These are phyloP conservation scores for Oncorhynchus nerka DNA, from an alignment of 2,113 vertebrate genomes.

Conservation along the genomic window DNA sequence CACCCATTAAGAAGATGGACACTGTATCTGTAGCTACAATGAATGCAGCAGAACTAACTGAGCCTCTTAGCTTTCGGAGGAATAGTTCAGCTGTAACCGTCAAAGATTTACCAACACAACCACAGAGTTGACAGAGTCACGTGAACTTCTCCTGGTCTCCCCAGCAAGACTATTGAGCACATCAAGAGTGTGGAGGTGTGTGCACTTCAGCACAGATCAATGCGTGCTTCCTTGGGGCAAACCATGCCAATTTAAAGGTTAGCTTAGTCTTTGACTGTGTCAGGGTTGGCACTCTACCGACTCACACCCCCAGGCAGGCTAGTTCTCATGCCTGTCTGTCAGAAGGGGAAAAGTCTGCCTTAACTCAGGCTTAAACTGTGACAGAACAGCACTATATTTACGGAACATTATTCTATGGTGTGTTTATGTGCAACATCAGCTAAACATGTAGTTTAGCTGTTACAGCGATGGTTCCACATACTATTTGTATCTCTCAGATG, in stretches of 20 bases:
- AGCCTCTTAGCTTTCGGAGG: conserved; percentile 2
- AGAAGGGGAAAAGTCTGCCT: background rate
- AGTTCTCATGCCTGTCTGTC: background rate
- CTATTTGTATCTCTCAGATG: too few species aligned
- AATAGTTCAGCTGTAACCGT: conserved; percentile 22
- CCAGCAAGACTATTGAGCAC: conserved; percentile 27
- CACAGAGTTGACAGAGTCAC: conserved; percentile 33
- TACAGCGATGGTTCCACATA: too few species aligned
- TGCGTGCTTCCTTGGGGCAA: background rate
- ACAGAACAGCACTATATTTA: background rate
- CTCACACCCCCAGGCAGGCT: too few species aligned
- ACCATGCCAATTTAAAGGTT: conserved; percentile 1
- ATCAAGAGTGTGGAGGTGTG: conserved; percentile 3
- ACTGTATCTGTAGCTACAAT: conserved; percentile 25
- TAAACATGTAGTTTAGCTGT: too few species aligned
- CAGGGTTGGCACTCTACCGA: background rate
- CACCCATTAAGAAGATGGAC: conserved; percentile 50
- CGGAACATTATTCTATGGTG: background rate
- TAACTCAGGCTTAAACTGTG: background rate
- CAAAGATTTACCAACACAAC: conserved; percentile 24
- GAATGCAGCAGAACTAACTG: conserved; percentile 33
- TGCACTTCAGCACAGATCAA: background rate
- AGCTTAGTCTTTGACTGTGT: background rate
- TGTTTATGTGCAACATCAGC: background rate
- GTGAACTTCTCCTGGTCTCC: conserved; percentile 33